A percentile compares a stretch with the other conserved stretches of the same genome.
Conservation (phyloP, 2,888 invertebrate species). For the Eupithecia dodoneata region DNA sequence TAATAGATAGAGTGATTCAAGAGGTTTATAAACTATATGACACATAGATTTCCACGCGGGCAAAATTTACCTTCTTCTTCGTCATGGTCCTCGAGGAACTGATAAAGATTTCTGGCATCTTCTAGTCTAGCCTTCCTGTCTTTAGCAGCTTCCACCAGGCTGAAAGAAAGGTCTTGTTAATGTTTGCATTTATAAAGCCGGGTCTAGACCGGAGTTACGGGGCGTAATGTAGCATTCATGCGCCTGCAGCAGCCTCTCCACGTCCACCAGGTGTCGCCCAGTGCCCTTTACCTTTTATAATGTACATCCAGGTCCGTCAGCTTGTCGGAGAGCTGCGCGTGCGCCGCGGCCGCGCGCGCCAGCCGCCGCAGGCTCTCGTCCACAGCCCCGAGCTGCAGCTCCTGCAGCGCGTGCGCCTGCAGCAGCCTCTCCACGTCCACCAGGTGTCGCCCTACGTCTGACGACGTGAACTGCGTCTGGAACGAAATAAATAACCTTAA, state of each 20-base stretch:
- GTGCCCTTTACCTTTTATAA: constrained; percentile 89
- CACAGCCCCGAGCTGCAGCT: constrained; percentile 94
- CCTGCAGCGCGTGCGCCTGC: constrained; percentile 96
- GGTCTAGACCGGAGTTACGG: no score
- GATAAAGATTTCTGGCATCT: constrained; percentile 96
- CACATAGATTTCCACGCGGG: no score
- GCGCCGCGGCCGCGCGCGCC: constrained; percentile 83
- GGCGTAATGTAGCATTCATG: no score
- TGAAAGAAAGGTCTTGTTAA: constrained; percentile 50
- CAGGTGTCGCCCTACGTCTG: constrained; percentile 96
- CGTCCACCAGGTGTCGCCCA: constrained; percentile 97
- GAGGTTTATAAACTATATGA: no score
- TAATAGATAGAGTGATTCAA: no score
- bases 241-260: constrained; percentile 97
- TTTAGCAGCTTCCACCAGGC: constrained; percentile 88
- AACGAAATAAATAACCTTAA: background rate
- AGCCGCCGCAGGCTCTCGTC: constrained; percentile 93
- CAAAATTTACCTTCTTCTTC: constrained; percentile 90
- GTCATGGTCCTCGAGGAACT: constrained; percentile 98
- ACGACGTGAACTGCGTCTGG: constrained; percentile 89
- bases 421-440: constrained; percentile 97
- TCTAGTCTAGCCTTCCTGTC: constrained; percentile 93
- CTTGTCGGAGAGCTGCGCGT: constrained; percentile 89
- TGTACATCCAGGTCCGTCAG: constrained; percentile 91
- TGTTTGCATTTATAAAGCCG: no score